phyloP scores from a whole-genome alignment of 2,888 invertebrate genomes.

The Acronicta alni region DNA sequence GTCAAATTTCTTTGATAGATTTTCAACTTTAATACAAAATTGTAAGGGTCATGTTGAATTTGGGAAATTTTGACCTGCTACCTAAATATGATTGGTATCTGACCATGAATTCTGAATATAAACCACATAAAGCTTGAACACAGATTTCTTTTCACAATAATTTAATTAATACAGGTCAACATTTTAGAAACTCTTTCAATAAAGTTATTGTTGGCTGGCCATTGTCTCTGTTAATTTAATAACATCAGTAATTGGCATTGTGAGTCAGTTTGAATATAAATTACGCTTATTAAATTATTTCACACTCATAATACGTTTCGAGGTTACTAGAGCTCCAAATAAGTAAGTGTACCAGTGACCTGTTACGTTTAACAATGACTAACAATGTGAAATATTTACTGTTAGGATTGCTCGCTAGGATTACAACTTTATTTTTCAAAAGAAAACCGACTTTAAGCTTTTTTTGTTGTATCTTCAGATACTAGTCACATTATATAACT shows the following conservation, averaged over 20 bases:
- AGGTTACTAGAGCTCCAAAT: background rate
- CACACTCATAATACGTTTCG: background rate
- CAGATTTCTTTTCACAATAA: too few species aligned
- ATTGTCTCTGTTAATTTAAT: background rate
- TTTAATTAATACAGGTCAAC: too few species aligned
- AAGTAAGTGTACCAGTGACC: background rate
- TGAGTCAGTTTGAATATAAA: background rate
- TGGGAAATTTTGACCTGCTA: too few species aligned
- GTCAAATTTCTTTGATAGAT: too few species aligned
- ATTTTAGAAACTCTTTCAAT: too few species aligned
- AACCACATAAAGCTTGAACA: too few species aligned
- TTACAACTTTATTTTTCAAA: background rate
- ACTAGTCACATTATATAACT: too few species aligned
- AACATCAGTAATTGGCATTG: slow-evolving; percentile 1
- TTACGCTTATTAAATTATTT: background rate
- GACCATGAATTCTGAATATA: too few species aligned
- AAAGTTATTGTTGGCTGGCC: background rate
- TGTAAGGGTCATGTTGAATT: too few species aligned
- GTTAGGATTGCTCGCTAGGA: background rate
- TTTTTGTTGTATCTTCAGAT: too few species aligned
- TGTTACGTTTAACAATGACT: background rate
- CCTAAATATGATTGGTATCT: too few species aligned
- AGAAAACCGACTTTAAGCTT: background rate
- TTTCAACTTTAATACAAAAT: too few species aligned
- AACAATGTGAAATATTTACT: background rate